Evolutionary conservation across 2,797 vertebrate genomes (phyloP), one percentile per base, ranked within the genome.

Genomic region (Pyrocephalus nanus): DNA sequence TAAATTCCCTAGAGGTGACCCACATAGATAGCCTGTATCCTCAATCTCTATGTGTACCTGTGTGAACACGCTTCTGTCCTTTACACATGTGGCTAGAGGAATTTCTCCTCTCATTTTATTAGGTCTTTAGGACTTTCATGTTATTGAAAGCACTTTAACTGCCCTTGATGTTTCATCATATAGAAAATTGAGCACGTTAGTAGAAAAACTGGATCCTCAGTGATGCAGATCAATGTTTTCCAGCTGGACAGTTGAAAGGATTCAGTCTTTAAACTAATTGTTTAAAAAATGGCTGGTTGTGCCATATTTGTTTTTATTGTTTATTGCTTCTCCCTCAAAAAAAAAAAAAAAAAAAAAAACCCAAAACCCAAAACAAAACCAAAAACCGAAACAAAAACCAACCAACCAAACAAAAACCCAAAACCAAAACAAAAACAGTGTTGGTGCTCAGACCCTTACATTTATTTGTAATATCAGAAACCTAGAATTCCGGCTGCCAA

Each of bases 151-250:
- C 22, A 38, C 45, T 88, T 61, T 19, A 75, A 32, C 40, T 43
- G 62, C 18, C 15, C 80, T 60, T 72, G 12, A 54, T 84, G n/a
- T 90, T 67, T 91, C 66, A 84, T 85, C 45, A 42, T 30, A 71
- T 9, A 45, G 60, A 87, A 89, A 87, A 73, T 17, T 60, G 20
- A 78, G 51, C 45, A 47, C 66, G 27, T 72, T 87, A 32, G 32
- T 83, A 76, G 36, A 79, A 86, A 30, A 75, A 30, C 17, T 50
- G 32, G 32, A 47, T 71, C 92, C 25, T 90, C 22, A 81, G 60
- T 55, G 60, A 92, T 76, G 60, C 34, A 88, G 88, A 92, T 55
- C 53, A 54, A 25, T 60, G 38, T 79, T 82, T 95, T 91, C 61
- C 86, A 93, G 72, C 79, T 57, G 61, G 87, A 80, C 58, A 86